A percentile compares a stretch with the other conserved stretches of the same genome.
Evolutionary conservation across 1,140 invertebrate genomes (phyloP).

Genomic region (Apis mellifera): DNA sequence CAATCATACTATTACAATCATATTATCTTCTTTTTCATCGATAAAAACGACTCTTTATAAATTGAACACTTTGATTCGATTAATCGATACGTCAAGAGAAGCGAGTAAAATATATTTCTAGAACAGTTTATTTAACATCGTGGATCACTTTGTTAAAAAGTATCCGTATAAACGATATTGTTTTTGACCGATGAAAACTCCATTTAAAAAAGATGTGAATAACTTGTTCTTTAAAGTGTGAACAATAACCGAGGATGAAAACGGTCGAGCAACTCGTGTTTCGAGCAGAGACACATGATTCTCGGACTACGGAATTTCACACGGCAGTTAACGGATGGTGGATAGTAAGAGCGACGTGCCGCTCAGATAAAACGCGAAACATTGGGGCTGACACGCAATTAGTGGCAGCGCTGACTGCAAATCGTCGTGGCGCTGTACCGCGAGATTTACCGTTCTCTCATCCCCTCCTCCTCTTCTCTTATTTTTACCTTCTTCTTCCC

Average conservation of each 20-base stretch:
- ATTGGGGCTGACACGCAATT: conserved; percentile 60
- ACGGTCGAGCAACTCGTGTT: conserved; percentile 45
- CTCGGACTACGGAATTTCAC: conserved; percentile 52
- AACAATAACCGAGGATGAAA: conserved; percentile 30
- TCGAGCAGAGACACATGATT: conserved; percentile 31
- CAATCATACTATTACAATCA: no score
- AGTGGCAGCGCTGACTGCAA: conserved; percentile 57
- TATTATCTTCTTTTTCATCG: no score
- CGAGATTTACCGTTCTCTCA: conserved; percentile 48
- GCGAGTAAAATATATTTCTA: no score
- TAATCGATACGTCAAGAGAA: no score
- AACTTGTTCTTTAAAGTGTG: conserved; percentile 32
- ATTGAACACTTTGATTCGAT: no score
- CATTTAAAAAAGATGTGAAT: not conserved
- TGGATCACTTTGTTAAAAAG: no score
- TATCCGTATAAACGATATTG: not conserved
- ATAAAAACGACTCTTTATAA: no score
- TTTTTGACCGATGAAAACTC: not conserved
- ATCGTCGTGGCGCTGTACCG: conserved; percentile 49
- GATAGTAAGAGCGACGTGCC: conserved; percentile 42
- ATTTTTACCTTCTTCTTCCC: conserved; percentile 8
- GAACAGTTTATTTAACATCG: not conserved
- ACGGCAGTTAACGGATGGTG: conserved; percentile 53
- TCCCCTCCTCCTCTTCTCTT: not conserved
- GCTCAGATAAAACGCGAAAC: conserved; percentile 65